These are phyloP conservation scores for Luperina testacea DNA, from an alignment of 2,888 invertebrate genomes.

Conservation along the genomic window DNA sequence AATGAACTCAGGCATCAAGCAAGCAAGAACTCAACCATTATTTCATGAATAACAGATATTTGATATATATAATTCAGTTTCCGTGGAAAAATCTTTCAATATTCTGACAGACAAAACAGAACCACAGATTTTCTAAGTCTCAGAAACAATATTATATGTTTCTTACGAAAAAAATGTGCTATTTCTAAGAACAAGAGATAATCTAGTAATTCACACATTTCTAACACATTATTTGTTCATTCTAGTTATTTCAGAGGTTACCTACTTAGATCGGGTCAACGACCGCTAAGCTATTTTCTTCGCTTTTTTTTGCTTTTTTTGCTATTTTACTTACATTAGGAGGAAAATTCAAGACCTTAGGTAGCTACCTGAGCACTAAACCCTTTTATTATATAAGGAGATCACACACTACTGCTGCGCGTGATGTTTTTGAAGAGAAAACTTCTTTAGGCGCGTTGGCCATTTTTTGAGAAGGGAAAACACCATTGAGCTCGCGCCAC, in stretches of 20 bases:
- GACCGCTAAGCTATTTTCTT: background rate
- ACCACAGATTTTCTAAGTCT: background rate
- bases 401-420: background rate
- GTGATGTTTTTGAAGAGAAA: background rate
- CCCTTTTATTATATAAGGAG: constrained; percentile 3
- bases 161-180: too few species aligned
- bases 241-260: background rate
- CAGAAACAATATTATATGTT: background rate
- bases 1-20: background rate
- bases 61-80: background rate
- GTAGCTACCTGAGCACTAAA: constrained; percentile 12
- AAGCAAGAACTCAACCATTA: background rate
- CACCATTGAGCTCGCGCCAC: too few species aligned
- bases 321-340: constrained; percentile 19
- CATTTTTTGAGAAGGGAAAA: too few species aligned
- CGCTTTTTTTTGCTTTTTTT: too few species aligned
- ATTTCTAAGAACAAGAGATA: background rate
- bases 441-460: too few species aligned
- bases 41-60: background rate
- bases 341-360: constrained; percentile 3
- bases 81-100: background rate
- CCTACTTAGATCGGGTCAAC: constrained; percentile 6
- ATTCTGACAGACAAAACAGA: background rate
- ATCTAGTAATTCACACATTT: background rate
- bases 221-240: background rate